Evolutionary conservation across 2,888 invertebrate genomes (phyloP), one percentile per base, ranked within the genome.

Genomic region (Netelia fuscicornis): DNA sequence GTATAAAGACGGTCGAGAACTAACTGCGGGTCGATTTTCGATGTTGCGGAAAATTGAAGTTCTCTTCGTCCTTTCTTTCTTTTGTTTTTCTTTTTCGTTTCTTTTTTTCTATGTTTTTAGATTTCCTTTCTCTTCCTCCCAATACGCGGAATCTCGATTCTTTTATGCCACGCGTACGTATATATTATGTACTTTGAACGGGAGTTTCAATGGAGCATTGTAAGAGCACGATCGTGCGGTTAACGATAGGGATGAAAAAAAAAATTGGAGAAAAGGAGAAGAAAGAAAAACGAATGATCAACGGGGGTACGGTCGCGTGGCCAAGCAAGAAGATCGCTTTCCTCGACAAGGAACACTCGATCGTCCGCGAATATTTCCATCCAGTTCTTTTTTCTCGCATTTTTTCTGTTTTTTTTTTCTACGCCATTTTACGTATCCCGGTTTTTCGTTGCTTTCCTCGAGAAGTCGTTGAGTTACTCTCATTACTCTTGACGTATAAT

Each of bases 31-130:
- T 86, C 87, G 88, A 87, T 87, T 90, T 87, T 87, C 89, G 87
- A 89, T 90, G 89, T 89, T 89, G 88, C 88, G 87, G 89, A 90
- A 91, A 91, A 91, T 91, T 91, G 88, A 76, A 85, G 85, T 81
- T 62, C 74, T 72, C 79, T 62, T 17, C 48, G 11, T 62, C 30
- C 48, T 67, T 67, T 80, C 44, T 62, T 65, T 20, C 5, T 62
- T 78, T 54, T 62, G 20, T 20, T 3, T 30, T 30, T 30, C 30
- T 30, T 30, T 30, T 30, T 3, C 3, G 2, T 30, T 30, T 30
- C 30, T 30, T 54, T 62, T 44, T n/a, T 11, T 30, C n/a, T 48
- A 60, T 60, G 71, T 13, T 20, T 10, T 74, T 42, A 11, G 2
- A 17, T 20, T 44, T 58, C 23, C 25, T 58, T 23, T 25, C 54